Base-by-base conservation (phyloP, 2,888 invertebrate species). In the Cenopis cana region DNA sequence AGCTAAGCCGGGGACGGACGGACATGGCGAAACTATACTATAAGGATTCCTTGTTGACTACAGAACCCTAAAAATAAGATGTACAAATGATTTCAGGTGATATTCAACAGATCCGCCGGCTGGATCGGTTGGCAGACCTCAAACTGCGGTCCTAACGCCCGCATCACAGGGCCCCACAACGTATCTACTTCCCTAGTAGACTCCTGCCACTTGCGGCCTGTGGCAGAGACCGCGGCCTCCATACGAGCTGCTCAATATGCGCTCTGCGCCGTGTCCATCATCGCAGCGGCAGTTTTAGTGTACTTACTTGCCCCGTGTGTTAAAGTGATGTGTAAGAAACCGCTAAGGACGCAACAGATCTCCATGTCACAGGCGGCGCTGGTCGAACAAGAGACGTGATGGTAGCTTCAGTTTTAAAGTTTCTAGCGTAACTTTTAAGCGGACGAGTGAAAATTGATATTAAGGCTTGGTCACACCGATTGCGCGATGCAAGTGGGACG, bases 81-180 rank as follows among this genome's bases (percentile, higher is more conserved):
- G 9, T 60, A 17, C 24, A 11, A 68, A 57, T 36, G 6, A 69
- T 87, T 85, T 0, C 86, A 93, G 92, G 88, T 93, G 1, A 66
- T 89, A 62, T 94, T 94, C 82, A 94, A 94, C 76, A 85, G 91
- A 73, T 90, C 93, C 29, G 88, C 87, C 14, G 88, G 89, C 68
- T 92, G 91, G 86, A 91, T 94, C 20, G 90, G 93, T 41, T 94
- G 89, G 80, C 83, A 85, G 61, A 82, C 86, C 0, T 90, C 94
- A 0, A 81, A 83, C 49, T 94, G 94, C 68, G 94, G 94, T 0
- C 84, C 91, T 0, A 80, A 85, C 11, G 83, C 90, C 0, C 82
- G 83, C 1, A 80, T 94, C 9, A 78, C 87, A 0, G 94, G 94
- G 0, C 94, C 93, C 0, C 88, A 89, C 78, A 86, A 87, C 72